These are phyloP conservation scores for Callaeas wilsoni DNA, from an alignment of 2,113 vertebrate species.

Conservation along the genomic window DNA sequence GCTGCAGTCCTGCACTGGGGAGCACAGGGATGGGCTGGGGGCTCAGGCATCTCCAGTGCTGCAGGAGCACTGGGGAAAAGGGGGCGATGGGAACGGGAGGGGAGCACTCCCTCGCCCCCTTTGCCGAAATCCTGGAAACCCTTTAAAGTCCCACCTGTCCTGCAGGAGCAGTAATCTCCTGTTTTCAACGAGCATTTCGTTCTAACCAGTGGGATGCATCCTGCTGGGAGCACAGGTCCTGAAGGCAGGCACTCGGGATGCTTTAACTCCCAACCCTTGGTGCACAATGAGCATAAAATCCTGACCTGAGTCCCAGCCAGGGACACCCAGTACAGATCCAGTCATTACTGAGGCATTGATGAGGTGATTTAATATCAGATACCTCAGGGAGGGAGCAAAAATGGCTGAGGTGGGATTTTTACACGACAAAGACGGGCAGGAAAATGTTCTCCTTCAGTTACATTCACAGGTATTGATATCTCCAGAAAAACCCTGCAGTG, in stretches of 20 bases:
- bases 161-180: background rate
- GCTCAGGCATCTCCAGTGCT: fast-evolving
- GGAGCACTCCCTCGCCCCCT: background rate
- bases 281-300: background rate
- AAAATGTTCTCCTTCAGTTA: background rate
- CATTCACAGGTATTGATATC: background rate
- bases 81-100: background rate
- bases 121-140: background rate
- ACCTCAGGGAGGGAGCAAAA: background rate
- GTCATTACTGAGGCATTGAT: background rate
- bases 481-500: background rate
- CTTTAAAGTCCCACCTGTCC: background rate
- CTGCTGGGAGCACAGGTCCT: background rate
- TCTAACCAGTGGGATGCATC: background rate
- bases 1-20: background rate
- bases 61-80: background rate
- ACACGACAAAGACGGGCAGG: background rate
- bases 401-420: background rate
- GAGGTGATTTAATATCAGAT: background rate
- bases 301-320: background rate
- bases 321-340: background rate
- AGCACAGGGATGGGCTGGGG: fast-evolving
- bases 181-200: background rate
- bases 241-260: background rate
- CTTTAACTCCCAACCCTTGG: background rate